phyloP scores from a whole-genome alignment of 2,888 invertebrate species.

The Orchesellides sinensis region DNA sequence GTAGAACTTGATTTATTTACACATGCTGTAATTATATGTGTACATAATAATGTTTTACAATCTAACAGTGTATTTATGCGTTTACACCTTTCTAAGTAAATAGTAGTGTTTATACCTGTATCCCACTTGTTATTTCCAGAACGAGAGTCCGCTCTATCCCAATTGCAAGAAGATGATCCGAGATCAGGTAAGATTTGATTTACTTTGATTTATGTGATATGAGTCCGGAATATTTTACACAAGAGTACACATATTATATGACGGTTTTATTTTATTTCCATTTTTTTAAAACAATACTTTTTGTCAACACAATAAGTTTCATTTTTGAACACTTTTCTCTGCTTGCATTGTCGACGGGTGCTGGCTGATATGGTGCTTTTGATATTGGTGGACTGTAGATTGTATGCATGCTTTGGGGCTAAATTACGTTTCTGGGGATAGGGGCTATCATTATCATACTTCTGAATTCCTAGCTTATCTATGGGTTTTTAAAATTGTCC shows the following conservation, averaged over 20 bases:
- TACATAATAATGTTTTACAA: neutral
- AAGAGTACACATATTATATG: neutral
- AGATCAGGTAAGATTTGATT: conserved; percentile 69
- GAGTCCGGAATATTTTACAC: neutral
- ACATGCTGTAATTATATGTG: neutral
- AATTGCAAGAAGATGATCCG: conserved; percentile 67
- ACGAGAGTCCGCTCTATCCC: conserved; percentile 71
- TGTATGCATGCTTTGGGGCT: conserved; percentile 50
- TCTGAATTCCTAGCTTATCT: neutral
- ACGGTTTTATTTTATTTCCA: conserved; percentile 9
- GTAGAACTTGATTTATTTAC: too few species aligned
- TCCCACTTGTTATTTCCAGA: conserved; percentile 69
- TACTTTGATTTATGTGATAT: too few species aligned
- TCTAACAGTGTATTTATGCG: neutral
- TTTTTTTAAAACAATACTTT: neutral
- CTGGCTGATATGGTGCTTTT: conserved; percentile 51
- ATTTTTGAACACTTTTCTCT: conserved; percentile 38
- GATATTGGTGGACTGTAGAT: conserved; percentile 26
- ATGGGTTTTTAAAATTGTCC: neutral
- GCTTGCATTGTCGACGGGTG: conserved; percentile 48
- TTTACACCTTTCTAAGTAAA: conserved; percentile 2
- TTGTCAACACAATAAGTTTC: neutral
- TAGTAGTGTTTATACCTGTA: conserved; percentile 15
- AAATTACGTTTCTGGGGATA: too few species aligned
- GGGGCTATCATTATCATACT: neutral